Evolutionary conservation across 2,113 vertebrate species (phyloP).

Genomic region (Podiceps cristatus): DNA sequence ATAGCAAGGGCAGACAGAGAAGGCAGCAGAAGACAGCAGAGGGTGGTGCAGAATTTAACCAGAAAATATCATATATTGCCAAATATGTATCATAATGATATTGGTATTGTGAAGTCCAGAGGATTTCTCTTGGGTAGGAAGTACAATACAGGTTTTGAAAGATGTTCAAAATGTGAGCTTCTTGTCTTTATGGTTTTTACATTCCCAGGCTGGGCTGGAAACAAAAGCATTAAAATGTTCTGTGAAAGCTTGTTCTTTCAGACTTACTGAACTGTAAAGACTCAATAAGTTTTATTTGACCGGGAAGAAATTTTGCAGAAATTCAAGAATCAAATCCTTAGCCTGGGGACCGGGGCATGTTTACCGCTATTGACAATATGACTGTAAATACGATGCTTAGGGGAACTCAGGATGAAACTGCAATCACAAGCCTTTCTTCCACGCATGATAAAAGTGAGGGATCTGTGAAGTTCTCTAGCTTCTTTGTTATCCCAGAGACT

Average conservation of each 20-base stretch:
- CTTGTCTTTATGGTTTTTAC: not conserved
- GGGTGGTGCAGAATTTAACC: not conserved
- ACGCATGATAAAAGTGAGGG: not conserved
- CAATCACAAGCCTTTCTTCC: not conserved
- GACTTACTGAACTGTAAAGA: not conserved
- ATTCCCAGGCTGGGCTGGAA: not conserved
- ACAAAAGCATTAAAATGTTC: not conserved
- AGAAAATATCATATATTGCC: not conserved
- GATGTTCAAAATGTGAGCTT: not conserved
- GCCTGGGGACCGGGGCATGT: not conserved
- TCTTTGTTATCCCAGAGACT: not conserved
- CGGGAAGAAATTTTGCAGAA: not conserved
- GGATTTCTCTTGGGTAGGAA: not conserved
- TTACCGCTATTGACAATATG: not conserved
- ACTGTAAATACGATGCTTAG: not conserved
- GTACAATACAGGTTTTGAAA: not conserved
- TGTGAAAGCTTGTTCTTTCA: not conserved
- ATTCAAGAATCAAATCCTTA: not conserved
- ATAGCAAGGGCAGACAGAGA: not conserved
- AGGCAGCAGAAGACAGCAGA: not conserved
- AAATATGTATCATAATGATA: not conserved
- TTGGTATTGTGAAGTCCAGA: not conserved
- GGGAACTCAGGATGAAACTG: not conserved
- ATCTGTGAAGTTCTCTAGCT: not conserved
- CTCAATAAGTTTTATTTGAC: not conserved